Conservation (phyloP, 2,888 invertebrate genomes). For the Tachina lurida region DNA sequence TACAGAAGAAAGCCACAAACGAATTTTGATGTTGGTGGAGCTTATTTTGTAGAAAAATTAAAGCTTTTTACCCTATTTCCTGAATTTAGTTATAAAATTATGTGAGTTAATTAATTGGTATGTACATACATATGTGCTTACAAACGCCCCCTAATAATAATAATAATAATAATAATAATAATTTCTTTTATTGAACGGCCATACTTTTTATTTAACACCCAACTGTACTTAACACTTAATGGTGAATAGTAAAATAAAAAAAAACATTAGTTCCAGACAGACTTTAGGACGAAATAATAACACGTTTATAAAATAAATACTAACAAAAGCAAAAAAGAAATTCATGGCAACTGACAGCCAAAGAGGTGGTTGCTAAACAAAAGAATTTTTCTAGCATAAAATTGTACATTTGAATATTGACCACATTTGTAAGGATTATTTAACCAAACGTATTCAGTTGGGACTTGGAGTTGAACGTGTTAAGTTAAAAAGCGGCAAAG, state of each 20-base stretch:
- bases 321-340: not conserved
- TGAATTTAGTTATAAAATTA: too few relatives aligned
- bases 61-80: too few relatives aligned
- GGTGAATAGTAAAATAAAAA: not conserved
- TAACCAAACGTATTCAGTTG: constrained; percentile 52
- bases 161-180: not conserved
- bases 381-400: constrained; percentile 25
- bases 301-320: constrained; percentile 43
- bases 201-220: not conserved
- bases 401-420: constrained; percentile 65
- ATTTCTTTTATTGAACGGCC: not conserved
- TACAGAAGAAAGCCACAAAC: too few relatives aligned
- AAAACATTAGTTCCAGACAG: constrained; percentile 21
- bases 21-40: too few relatives aligned
- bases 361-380: not conserved
- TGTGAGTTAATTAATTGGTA: too few relatives aligned
- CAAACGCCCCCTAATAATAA: not conserved
- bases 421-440: constrained; percentile 64
- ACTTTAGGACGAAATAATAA: constrained; percentile 46
- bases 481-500: constrained; percentile 50
- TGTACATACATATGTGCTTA: not conserved
- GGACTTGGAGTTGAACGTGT: constrained; percentile 61
- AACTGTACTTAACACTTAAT: constrained; percentile 41
- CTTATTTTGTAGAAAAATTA: too few relatives aligned
- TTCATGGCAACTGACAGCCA: constrained; percentile 5